Conservation (phyloP, 2,797 vertebrate species). For the Hybognathus amarus region DNA sequence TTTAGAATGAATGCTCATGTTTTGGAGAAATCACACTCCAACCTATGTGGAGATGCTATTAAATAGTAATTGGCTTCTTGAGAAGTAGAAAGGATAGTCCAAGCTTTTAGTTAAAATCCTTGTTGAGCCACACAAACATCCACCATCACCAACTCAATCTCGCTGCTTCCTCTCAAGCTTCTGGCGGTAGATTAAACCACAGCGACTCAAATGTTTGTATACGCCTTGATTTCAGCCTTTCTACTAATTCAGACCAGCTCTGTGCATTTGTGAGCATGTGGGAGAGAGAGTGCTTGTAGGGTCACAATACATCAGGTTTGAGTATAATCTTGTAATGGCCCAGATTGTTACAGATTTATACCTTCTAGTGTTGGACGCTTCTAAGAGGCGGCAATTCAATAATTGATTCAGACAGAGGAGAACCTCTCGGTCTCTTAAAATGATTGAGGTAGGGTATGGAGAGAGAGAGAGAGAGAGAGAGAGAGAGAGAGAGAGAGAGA, state of each 20-base stretch:
- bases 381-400: conserved; percentile 56
- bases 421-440: conserved; percentile 51
- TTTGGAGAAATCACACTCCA: conserved; percentile 12
- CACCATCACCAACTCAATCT: conserved; percentile 61
- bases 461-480: conserved; percentile 13
- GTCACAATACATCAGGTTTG: conserved; percentile 46
- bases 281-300: conserved; percentile 13
- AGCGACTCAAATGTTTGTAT: conserved; percentile 32
- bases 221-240: conserved; percentile 34
- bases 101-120: conserved; percentile 67
- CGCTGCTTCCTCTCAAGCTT: conserved; percentile 44
- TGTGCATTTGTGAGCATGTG: not conserved
- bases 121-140: conserved; percentile 47
- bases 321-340: conserved; percentile 53
- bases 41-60: conserved; percentile 36
- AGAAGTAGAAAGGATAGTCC: conserved; percentile 50
- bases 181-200: conserved; percentile 35
- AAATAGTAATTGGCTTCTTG: conserved; percentile 51
- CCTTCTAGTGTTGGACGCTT: conserved; percentile 48
- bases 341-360: conserved; percentile 58
- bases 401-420: conserved; percentile 55
- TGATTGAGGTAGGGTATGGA: conserved; percentile 22
- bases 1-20: not conserved
- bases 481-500: not conserved
- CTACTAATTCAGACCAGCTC: conserved; percentile 37